Evolutionary conservation across 1,140 invertebrate species (phyloP).

Genomic region (Tenebrio molitor): DNA sequence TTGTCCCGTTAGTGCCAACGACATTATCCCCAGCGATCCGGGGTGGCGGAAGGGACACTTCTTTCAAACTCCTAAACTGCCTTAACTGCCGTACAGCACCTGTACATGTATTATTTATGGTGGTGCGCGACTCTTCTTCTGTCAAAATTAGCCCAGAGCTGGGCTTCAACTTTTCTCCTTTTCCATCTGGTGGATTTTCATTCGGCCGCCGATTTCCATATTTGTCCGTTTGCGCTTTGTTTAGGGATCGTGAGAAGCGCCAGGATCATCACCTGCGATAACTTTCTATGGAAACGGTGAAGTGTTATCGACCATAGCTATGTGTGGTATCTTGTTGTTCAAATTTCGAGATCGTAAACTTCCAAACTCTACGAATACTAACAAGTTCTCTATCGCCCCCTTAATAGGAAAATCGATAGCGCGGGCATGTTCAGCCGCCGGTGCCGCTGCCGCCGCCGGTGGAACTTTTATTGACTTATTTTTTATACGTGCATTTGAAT

Average conservation of each 20-base stretch:
- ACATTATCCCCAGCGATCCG: neutral
- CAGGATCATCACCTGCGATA: constrained; percentile 18
- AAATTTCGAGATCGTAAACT: constrained; percentile 26
- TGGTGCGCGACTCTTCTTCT: neutral
- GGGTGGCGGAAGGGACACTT: neutral
- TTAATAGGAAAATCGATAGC: constrained; percentile 21
- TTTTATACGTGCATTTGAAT: too few species aligned
- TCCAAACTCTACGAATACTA: constrained; percentile 6
- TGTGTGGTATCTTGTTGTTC: constrained; percentile 22
- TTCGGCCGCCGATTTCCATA: constrained; percentile 10
- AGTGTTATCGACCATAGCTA: constrained; percentile 12
- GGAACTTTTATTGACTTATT: too few species aligned
- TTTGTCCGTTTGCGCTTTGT: neutral
- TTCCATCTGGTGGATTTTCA: neutral
- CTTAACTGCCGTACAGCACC: too few species aligned
- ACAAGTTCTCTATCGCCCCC: constrained; percentile 4
- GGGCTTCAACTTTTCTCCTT: neutral
- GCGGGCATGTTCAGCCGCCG: neutral
- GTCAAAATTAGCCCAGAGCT: neutral
- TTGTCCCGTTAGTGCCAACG: too few species aligned
- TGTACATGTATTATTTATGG: neutral
- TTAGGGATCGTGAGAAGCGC: neutral
- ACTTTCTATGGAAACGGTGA: neutral
- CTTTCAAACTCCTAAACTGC: constrained; percentile 10
- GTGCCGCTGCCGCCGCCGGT: too few species aligned